Evolutionary conservation across 2,888 invertebrate genomes (phyloP).

Genomic region (Drosophila kambysellisi): DNA sequence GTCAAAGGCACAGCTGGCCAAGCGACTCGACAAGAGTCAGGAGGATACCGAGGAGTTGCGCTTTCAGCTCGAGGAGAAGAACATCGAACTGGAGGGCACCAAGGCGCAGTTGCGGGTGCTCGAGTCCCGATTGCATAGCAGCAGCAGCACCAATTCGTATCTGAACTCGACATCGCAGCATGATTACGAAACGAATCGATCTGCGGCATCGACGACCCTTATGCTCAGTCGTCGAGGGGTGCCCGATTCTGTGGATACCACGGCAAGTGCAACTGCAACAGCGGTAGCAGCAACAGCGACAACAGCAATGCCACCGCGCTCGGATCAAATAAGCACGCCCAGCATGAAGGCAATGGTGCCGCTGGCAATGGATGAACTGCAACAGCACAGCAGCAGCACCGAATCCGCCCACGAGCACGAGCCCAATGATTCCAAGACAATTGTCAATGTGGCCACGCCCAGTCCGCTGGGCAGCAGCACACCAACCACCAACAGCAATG

Average conservation of each 20-base stretch:
- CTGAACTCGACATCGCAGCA: constrained; percentile 81
- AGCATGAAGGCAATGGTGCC: constrained; percentile 88
- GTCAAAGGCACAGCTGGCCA: constrained; percentile 88
- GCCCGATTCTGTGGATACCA: constrained; percentile 65
- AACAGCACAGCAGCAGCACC: constrained; percentile 87
- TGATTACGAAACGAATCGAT: constrained; percentile 83
- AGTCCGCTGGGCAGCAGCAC: constrained; percentile 64
- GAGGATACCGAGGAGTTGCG: constrained; percentile 93
- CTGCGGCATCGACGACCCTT: constrained; percentile 82
- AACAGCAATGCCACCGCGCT: constrained; percentile 68
- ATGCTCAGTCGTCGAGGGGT: constrained; percentile 82
- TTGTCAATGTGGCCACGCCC: constrained; percentile 48
- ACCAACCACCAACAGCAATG: constrained; percentile 28
- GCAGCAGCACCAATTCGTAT: constrained; percentile 85
- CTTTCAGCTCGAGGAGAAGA: constrained; percentile 93
- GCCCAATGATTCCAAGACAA: constrained; percentile 60
- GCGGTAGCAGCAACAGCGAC: constrained; percentile 43
- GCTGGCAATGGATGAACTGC: constrained; percentile 86
- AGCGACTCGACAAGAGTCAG: constrained; percentile 90
- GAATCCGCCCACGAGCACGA: constrained; percentile 88
- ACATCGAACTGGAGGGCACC: constrained; percentile 93
- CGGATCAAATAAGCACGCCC: constrained; percentile 85
- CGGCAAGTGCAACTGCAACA: constrained; percentile 44
- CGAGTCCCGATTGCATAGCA: constrained; percentile 86
- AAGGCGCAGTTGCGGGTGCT: constrained; percentile 91